Conservation (phyloP, 2,888 invertebrate genomes). For the Ypsolopha scabrella region DNA sequence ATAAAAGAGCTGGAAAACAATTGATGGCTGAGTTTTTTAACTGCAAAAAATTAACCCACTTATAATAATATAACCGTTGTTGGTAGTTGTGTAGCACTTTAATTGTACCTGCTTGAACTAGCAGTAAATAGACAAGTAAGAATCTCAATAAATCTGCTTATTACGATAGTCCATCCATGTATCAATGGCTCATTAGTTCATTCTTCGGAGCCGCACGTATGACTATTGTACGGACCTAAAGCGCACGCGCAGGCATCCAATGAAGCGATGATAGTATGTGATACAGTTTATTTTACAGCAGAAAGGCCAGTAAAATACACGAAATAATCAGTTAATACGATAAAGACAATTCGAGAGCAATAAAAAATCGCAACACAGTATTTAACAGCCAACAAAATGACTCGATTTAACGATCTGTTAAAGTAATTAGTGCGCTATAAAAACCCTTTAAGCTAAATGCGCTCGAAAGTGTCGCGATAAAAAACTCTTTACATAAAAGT, state of each 20-base stretch:
- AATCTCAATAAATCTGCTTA: too few species aligned
- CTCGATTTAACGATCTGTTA: constrained; percentile 3
- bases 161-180: too few species aligned
- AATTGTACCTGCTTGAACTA: not conserved
- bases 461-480: constrained; percentile 4
- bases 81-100: too few species aligned
- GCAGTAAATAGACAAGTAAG: too few species aligned
- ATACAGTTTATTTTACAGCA: not conserved
- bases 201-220: not conserved
- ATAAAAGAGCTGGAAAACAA: too few species aligned
- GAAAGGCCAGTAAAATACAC: too few species aligned
- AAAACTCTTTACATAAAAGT: not conserved
- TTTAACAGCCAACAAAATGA: not conserved
- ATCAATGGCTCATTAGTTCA: not conserved
- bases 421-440: constrained; percentile 1
- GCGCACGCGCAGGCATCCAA: not conserved
- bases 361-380: constrained; percentile 1
- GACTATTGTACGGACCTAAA: not conserved
- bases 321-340: not conserved
- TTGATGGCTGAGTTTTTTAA: too few species aligned
- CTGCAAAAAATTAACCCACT: too few species aligned
- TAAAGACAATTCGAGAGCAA: not conserved
- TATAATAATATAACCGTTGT: too few species aligned
- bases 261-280: not conserved
- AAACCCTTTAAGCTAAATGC: not conserved